Percentiles rank a stretch among this genome's conserved stretches.
Conservation (phyloP, 2,888 invertebrate species). For the Eucriotettix oculatus region DNA sequence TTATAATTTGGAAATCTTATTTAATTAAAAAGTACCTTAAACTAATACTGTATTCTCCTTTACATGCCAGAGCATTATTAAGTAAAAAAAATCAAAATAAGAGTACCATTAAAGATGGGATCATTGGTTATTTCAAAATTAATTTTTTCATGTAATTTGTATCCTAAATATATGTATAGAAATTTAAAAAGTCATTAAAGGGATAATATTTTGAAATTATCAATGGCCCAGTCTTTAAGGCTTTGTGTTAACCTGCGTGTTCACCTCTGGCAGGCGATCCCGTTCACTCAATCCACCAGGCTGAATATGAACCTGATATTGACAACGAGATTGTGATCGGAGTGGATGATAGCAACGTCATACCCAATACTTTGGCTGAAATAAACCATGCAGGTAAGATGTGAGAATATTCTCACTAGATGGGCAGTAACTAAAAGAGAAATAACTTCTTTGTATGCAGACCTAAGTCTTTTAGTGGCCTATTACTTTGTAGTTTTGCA, state of each 20-base stretch:
- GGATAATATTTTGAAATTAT: neutral
- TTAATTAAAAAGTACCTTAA: neutral
- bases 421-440: no score
- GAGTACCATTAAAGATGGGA: constrained; percentile 5
- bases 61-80: neutral
- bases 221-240: constrained; percentile 3
- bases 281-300: constrained; percentile 16
- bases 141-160: neutral
- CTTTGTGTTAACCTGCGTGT: constrained; percentile 12
- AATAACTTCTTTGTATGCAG: no score
- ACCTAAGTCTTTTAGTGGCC: no score
- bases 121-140: constrained; percentile 1
- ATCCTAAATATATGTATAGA: neutral
- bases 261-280: constrained; percentile 14
- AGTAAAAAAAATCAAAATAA: neutral
- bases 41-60: no score
- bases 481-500: no score
- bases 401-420: neutral
- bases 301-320: constrained; percentile 22
- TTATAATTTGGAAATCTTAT: neutral
- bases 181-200: neutral
- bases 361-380: constrained; percentile 37
- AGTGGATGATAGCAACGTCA: constrained; percentile 44
- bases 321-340: constrained; percentile 42
- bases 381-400: constrained; percentile 19